Base-by-base conservation (phyloP, 2,888 invertebrate species). In the Caenorhabditis sulstoni region DNA sequence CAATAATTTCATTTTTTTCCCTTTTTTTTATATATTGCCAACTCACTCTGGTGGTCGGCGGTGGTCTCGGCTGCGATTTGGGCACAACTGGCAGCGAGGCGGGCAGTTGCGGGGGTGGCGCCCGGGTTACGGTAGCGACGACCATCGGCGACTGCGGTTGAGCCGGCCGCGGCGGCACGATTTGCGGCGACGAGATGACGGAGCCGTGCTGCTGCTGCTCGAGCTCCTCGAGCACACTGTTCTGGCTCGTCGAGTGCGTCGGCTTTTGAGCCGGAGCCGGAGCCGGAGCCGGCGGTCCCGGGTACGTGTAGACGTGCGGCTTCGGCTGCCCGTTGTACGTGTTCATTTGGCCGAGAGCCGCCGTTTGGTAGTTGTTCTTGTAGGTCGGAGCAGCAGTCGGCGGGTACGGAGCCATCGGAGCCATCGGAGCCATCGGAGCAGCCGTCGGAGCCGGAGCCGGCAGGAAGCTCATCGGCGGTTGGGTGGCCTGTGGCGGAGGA, bases 261-360 rank as follows among this genome's bases (percentile, higher is more conserved):
- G 78, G 78, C 29, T 61, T 71, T 16, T 79, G 79, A 1, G 52
- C 57, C 29, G 5, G 37, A 5, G 11, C 37, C 11, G 5, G 37
- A 5, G 37, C 7, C 37, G 5, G 37, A 37, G 7, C 11, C 37
- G 62, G 52, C 12, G 75, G 70, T 57, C 71, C 66, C 45, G 66
- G 66, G 58, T 80, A 80, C 3, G 75, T 76, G 41, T 71, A 75
- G 11, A 80, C 80, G 53, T 80, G 80, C 20, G 80, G 80, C 50
- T 80, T 76, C 35, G 66, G 22, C 35, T 71, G 79, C 14, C 55
- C 61, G n/a, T 20, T 37, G 18, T 67, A 67, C 12, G 53, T 64
- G n/a, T n/a, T n/a, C 7, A 44, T 44, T 44, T 79, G 67, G 45
- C 70, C 71, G 5, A 81, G 39, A 12, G 81, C 81, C 16, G 81